A percentile compares a stretch with the other conserved stretches of the same genome.
Evolutionary conservation across 64 coral and sea anemone genomes (phyloP).

Genomic region (Montipora capricornis): DNA sequence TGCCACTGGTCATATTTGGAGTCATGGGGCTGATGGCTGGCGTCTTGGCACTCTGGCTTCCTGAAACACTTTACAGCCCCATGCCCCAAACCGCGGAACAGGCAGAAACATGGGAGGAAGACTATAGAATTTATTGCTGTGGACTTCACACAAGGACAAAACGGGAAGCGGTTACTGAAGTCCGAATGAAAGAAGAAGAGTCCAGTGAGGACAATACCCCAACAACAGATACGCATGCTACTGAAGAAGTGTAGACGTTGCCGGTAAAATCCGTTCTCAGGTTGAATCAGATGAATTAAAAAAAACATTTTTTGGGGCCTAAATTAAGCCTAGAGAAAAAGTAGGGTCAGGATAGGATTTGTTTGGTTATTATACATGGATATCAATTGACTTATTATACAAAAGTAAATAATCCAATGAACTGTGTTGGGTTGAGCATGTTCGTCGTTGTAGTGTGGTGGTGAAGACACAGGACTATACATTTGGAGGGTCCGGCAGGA

Average conservation of each 20-base stretch:
- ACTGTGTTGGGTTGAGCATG: too few species aligned
- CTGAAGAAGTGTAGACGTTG: neutral
- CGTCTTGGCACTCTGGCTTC: constrained; percentile 78
- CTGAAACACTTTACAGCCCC: constrained; percentile 78
- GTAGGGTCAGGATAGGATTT: too few species aligned
- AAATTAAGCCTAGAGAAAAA: too few species aligned
- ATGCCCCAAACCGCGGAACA: constrained; percentile 92
- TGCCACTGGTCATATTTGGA: constrained; percentile 90
- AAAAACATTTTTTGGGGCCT: too few species aligned
- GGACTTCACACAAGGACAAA: neutral
- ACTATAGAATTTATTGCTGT: constrained; percentile 73
- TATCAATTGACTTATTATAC: too few species aligned
- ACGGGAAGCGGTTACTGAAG: neutral
- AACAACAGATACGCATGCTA: neutral
- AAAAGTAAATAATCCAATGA: too few species aligned
- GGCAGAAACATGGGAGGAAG: constrained; percentile 79
- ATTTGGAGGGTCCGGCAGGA: too few species aligned
- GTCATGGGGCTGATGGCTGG: constrained; percentile 65
- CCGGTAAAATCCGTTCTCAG: too few species aligned
- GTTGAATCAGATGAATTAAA: neutral
- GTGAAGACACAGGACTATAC: too few species aligned
- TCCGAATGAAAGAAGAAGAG: neutral
- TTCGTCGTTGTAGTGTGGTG: too few species aligned
- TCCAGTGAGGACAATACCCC: neutral
- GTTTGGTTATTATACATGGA: too few species aligned